Evolutionary conservation across 2,888 invertebrate genomes (phyloP).

Genomic region (Nezara viridula): DNA sequence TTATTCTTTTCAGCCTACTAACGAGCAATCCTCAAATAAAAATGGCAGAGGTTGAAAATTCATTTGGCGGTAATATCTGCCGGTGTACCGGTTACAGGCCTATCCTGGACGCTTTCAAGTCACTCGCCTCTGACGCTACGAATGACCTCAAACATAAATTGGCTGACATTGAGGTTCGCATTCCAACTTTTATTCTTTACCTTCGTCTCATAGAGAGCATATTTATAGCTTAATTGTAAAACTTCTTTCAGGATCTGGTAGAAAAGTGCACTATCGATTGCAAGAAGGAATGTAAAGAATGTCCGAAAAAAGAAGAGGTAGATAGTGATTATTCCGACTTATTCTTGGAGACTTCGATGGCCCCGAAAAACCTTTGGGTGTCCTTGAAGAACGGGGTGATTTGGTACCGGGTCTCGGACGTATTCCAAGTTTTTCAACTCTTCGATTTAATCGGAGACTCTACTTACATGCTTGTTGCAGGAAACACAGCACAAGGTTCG

Average conservation of each 20-base stretch:
- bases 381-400: not conserved
- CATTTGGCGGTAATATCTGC: constrained; percentile 80
- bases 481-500: constrained; percentile 83
- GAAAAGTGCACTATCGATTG: constrained; percentile 23
- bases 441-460: constrained; percentile 69
- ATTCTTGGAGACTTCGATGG: constrained; percentile 60
- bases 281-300: constrained; percentile 50
- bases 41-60: constrained; percentile 77
- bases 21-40: constrained; percentile 67
- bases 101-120: constrained; percentile 84
- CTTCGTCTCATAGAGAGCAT: not conserved
- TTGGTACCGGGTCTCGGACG: constrained; percentile 75
- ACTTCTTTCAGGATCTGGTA: not conserved
- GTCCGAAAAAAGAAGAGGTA: constrained; percentile 12
- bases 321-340: constrained; percentile 47
- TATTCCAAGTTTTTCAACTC: constrained; percentile 74
- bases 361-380: constrained; percentile 31
- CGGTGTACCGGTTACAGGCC: constrained; percentile 84
- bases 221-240: not conserved
- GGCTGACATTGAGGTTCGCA: constrained; percentile 62
- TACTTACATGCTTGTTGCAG: constrained; percentile 77
- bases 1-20: constrained; percentile 61
- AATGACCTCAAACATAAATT: constrained; percentile 66
- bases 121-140: constrained; percentile 74
- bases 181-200: not conserved